Evolutionary conservation across 2,888 invertebrate species (phyloP).

Genomic region (Orthosia cruda): DNA sequence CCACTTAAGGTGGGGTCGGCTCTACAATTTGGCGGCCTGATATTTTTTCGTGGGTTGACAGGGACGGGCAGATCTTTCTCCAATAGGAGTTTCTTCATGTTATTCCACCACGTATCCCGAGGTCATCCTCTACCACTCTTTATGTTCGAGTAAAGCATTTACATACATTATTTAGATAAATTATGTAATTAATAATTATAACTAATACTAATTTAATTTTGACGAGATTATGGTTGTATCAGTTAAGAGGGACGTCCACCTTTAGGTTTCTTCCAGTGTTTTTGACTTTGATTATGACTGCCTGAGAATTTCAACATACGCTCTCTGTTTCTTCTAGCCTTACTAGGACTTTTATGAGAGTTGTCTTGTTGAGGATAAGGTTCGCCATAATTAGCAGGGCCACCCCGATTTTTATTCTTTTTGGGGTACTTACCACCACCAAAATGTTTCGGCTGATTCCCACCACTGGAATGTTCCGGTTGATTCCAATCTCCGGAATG

Average conservation of each 20-base stretch:
- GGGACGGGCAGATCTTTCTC: no score
- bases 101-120: no score
- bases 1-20: no score
- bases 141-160: background rate
- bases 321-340: background rate
- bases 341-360: background rate
- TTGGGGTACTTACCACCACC: background rate
- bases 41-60: no score
- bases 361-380: background rate
- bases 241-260: background rate
- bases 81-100: no score
- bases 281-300: background rate
- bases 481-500: background rate
- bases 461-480: background rate
- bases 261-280: background rate
- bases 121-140: no score
- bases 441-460: constrained; percentile 3
- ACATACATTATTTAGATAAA: background rate
- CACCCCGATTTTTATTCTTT: background rate
- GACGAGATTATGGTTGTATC: background rate
- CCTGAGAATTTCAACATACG: background rate
- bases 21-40: no score
- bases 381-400: background rate
- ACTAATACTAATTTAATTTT: constrained; percentile 15
- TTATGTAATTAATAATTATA: background rate